A percentile compares a stretch with the other conserved stretches of the same genome.
phyloP scores from a whole-genome alignment of 2,797 vertebrate species.

The Brachymystax lenok region DNA sequence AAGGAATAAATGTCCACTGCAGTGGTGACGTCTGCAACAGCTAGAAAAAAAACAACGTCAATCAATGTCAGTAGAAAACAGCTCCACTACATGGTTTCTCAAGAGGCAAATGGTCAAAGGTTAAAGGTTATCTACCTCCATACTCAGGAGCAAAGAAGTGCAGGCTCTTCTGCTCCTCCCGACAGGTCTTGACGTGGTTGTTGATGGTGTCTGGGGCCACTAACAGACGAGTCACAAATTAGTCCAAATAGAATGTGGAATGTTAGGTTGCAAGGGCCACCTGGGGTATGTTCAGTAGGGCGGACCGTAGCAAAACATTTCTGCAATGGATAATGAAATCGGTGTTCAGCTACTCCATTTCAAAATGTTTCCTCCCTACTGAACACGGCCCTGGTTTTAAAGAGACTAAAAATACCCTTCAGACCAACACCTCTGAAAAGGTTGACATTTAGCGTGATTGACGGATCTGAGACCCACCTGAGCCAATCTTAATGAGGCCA shows the following conservation, averaged over 20 bases:
- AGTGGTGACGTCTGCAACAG: conserved; percentile 94
- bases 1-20: conserved; percentile 99
- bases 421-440: background rate
- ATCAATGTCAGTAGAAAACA: background rate
- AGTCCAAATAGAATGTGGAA: background rate
- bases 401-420: background rate
- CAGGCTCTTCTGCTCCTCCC: conserved; percentile 98
- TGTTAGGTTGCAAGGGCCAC: background rate
- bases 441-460: background rate
- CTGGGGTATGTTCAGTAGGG: background rate
- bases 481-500: conserved; percentile 97
- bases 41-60: conserved; percentile 64
- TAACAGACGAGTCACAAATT: conserved; percentile 45
- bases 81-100: background rate
- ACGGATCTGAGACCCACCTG: conserved; percentile 76
- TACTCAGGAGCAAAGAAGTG: conserved; percentile 99
- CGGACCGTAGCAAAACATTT: background rate
- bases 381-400: background rate
- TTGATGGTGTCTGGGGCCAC: conserved; percentile 98
- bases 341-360: background rate
- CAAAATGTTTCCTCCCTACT: background rate
- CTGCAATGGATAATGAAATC: background rate
- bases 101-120: background rate
- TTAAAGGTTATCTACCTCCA: conserved; percentile 78
- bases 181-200: conserved; percentile 97